A percentile compares a stretch with the other conserved stretches of the same genome.
Conservation (phyloP, 2,113 vertebrate genomes). For the Heterocephalus glaber region DNA sequence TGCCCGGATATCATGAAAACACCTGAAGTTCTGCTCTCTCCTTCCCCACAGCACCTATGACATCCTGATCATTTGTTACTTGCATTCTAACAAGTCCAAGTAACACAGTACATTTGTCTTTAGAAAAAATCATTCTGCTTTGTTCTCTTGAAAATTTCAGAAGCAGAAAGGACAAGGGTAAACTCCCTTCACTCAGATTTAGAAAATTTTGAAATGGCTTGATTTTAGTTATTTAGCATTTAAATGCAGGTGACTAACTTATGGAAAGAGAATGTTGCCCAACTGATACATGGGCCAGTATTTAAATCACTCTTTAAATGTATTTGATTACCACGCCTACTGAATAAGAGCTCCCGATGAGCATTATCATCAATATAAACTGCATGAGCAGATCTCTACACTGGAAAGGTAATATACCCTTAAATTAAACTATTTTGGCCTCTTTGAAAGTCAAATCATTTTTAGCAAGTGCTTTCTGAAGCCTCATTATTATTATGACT, state of each 20-base stretch:
- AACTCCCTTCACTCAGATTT: slow-evolving; percentile 18
- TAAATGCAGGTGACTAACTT: slow-evolving; percentile 28
- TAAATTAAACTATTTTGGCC: slow-evolving; percentile 74
- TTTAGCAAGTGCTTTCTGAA: slow-evolving; percentile 69
- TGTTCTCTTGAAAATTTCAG: background rate
- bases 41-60: background rate
- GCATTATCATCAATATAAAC: slow-evolving; percentile 47
- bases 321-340: slow-evolving; percentile 37
- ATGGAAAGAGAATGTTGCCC: slow-evolving; percentile 52
- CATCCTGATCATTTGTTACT: background rate
- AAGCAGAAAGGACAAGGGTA: slow-evolving; percentile 17
- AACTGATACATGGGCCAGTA: background rate
- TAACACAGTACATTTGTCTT: background rate
- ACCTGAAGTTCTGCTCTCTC: background rate
- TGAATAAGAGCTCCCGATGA: slow-evolving; percentile 14
- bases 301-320: slow-evolving; percentile 59
- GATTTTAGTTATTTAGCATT: slow-evolving; percentile 48
- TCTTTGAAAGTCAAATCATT: slow-evolving; percentile 70
- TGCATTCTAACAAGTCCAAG: background rate
- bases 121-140: background rate
- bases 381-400: background rate
- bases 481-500: slow-evolving; percentile 67
- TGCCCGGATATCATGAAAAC: background rate
- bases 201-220: slow-evolving; percentile 40
- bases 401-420: slow-evolving; percentile 39